Conservation (phyloP, 2,113 vertebrate species). For the Strigops habroptila region DNA sequence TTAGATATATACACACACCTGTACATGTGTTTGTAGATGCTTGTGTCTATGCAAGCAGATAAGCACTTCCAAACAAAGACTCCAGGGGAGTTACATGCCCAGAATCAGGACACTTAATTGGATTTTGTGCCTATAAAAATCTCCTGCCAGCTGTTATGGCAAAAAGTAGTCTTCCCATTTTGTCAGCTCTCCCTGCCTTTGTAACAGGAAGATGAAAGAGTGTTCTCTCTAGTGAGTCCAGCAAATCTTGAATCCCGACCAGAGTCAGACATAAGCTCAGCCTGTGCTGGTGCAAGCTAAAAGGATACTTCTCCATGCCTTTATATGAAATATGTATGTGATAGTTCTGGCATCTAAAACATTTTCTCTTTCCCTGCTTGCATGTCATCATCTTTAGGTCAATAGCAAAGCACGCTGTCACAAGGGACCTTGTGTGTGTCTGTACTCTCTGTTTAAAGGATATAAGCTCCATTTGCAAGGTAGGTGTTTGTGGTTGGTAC, state of each 20-base stretch:
- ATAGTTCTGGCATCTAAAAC: background rate
- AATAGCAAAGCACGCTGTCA: background rate
- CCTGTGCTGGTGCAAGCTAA: background rate
- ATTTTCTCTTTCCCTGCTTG: background rate
- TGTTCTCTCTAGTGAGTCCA: background rate
- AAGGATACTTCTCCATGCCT: background rate
- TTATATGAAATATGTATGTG: background rate
- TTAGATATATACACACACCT: background rate
- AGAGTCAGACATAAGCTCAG: background rate
- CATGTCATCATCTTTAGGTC: background rate
- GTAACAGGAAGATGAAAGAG: background rate
- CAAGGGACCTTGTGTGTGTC: background rate
- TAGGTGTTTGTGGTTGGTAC: background rate
- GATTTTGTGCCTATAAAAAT: background rate
- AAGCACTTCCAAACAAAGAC: slow-evolving; percentile 12
- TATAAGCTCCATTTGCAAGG: background rate
- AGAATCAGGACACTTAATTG: slow-evolving; percentile 25
- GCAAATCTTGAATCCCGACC: background rate
- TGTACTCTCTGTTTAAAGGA: background rate
- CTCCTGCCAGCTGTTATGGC: background rate
- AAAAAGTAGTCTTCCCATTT: background rate
- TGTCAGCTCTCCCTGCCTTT: background rate
- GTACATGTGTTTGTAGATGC: background rate
- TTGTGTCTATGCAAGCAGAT: slow-evolving; percentile 31
- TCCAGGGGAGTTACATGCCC: slow-evolving; percentile 18